Base-by-base conservation (phyloP, 1,140 invertebrate species). In the Drosophila aff. region DNA sequence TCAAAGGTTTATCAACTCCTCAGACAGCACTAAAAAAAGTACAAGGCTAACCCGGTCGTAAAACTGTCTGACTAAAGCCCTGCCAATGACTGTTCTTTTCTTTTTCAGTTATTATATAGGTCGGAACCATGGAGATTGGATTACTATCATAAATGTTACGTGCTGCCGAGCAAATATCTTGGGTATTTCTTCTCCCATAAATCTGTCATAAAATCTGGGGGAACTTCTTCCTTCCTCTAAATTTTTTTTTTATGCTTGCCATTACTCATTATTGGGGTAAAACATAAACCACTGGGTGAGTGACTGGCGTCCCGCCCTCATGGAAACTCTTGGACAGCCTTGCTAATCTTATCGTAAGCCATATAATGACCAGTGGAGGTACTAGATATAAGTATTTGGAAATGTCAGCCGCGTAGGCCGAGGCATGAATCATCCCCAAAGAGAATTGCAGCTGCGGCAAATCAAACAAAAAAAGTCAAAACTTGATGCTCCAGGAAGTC, bases 311-410 rank as follows among this genome's bases (percentile, higher is more conserved):
- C 52, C 65, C 43, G 44, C 69, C 69, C 52, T 49, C 66, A 43
- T 15, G 11, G 21, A 40, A 33, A 18, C 18, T 47, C 18, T 47
- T 41, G 18, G 44, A 72, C 43, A 47, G 26, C 46, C 33, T 53
- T 31, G 69, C 53, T 85, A 79, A 87, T 87, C 83, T 89, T 77
- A 87, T 87, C 83, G 33, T 50, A 26, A 36, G 64, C 65, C 71
- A 75, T 75, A 75, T 75, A 75, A 75, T 75, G 69, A 71, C 69
- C 69, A 55, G 23, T 68, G 64, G 28, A 44, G 28, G 61, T 38
- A 33, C 28, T 52, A 67, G 38, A 52, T 53, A 71, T 55, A 23
- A 18, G 47, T 43, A 67, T 71, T 67, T 11, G 40, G 33, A 11
- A 46, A 40, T 43, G 44, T 18, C 4, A 40, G 13, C 28, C 16